These are phyloP conservation scores for Tortricodes alternella DNA, from an alignment of 2,888 invertebrate species.

Conservation along the genomic window DNA sequence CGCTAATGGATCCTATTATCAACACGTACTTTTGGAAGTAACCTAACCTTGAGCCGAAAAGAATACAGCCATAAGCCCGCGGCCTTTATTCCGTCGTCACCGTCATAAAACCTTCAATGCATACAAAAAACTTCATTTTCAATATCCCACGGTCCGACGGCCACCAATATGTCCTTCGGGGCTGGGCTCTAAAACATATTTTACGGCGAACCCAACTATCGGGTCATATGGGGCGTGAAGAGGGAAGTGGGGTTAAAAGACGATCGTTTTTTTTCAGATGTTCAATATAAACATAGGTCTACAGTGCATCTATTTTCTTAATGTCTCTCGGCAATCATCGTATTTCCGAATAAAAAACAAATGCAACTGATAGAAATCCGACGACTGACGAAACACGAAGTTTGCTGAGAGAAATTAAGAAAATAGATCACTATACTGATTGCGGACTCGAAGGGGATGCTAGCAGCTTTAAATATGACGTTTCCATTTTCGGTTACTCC, in stretches of 20 bases:
- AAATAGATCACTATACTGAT: too few species aligned
- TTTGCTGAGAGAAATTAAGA: too few species aligned
- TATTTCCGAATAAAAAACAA: too few species aligned
- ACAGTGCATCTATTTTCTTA: too few species aligned
- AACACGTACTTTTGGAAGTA: neutral
- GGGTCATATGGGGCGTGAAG: conserved; percentile 27
- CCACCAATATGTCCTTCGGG: conserved; percentile 55
- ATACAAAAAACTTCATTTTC: conserved; percentile 70
- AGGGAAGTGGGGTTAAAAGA: neutral
- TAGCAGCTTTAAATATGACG: too few species aligned
- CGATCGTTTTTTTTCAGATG: conserved; percentile 4
- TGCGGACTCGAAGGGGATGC: too few species aligned
- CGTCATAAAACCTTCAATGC: conserved; percentile 59
- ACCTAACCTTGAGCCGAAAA: conserved; percentile 26
- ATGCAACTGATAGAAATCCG: too few species aligned
- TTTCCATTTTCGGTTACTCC: too few species aligned
- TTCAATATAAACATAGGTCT: neutral
- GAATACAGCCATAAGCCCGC: conserved; percentile 37
- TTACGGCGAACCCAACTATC: conserved; percentile 49
- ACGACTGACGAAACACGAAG: too few species aligned
- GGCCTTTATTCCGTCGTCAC: conserved; percentile 42
- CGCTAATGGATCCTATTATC: neutral
- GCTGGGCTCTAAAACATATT: conserved; percentile 62
- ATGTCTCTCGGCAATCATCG: too few species aligned
- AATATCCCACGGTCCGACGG: conserved; percentile 51